phyloP scores from a whole-genome alignment of 1,140 invertebrate species.

The Venustaconcha ellipsiformis region DNA sequence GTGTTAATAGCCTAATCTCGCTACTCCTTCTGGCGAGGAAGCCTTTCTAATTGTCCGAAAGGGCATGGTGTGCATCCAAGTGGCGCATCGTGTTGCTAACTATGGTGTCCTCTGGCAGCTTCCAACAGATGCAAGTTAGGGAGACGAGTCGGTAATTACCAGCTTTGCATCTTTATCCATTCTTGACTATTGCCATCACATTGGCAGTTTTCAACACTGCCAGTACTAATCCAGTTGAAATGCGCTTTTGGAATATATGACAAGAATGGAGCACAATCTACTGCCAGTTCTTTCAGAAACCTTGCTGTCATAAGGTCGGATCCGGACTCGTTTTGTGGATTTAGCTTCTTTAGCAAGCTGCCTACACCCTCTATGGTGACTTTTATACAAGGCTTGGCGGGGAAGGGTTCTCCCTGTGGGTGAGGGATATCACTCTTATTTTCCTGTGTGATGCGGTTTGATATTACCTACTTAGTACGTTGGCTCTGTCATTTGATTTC shows the following conservation, averaged over 20 bases:
- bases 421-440: neutral
- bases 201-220: constrained; percentile 16
- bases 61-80: constrained; percentile 13
- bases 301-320: constrained; percentile 15
- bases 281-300: neutral
- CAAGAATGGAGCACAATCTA: constrained; percentile 11
- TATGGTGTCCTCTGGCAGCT: constrained; percentile 25
- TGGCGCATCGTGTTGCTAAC: constrained; percentile 23
- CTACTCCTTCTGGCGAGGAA: constrained; percentile 7
- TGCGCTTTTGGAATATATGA: neutral
- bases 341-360: constrained; percentile 11
- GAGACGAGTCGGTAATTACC: constrained; percentile 24
- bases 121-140: constrained; percentile 33
- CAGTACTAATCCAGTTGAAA: constrained; percentile 13
- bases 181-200: constrained; percentile 21
- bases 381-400: constrained; percentile 9
- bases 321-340: constrained; percentile 25
- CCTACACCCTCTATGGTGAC: neutral
- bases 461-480: constrained; percentile 14
- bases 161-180: constrained; percentile 13
- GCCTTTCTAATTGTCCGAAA: constrained; percentile 28
- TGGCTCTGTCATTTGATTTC: constrained; percentile 14
- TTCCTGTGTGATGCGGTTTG: constrained; percentile 20
- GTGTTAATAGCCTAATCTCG: constrained; percentile 10
- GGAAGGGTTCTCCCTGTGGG: neutral